Evolutionary conservation across 2,888 invertebrate genomes (phyloP).

Genomic region (Epiperipatus broadwayi): DNA sequence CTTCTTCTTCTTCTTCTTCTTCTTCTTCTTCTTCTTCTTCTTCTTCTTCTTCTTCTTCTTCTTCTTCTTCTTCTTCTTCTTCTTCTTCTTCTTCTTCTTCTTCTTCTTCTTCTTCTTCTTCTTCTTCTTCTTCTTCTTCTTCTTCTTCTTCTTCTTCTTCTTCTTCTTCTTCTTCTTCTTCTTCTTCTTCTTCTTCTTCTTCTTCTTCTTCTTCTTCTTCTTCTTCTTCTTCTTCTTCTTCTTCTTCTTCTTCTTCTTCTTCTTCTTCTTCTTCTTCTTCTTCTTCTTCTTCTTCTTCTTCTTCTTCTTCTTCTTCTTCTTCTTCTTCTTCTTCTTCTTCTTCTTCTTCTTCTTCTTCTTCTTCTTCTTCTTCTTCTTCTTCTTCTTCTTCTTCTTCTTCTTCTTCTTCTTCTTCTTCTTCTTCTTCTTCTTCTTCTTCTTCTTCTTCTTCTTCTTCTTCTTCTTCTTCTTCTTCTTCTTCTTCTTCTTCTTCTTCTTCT

Average conservation of each 20-base stretch:
- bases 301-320: slow-evolving; percentile 10
- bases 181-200: no score
- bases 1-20: no score
- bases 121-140: no score
- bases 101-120: no score
- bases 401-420: background rate
- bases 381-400: background rate
- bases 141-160: no score
- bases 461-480: slow-evolving; percentile 7
- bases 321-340: slow-evolving; percentile 1
- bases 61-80: no score
- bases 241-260: slow-evolving; percentile 10
- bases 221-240: slow-evolving; percentile 13
- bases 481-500: slow-evolving; percentile 8
- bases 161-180: no score
- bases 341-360: background rate
- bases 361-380: background rate
- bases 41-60: no score
- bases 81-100: no score
- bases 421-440: slow-evolving; percentile 11
- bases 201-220: slow-evolving; percentile 7
- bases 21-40: no score
- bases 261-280: slow-evolving; percentile 4
- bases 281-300: slow-evolving; percentile 10
- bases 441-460: slow-evolving; percentile 6